Conservation (phyloP, 2,797 vertebrate genomes). For the Schizopygopsis pylzovi region DNA sequence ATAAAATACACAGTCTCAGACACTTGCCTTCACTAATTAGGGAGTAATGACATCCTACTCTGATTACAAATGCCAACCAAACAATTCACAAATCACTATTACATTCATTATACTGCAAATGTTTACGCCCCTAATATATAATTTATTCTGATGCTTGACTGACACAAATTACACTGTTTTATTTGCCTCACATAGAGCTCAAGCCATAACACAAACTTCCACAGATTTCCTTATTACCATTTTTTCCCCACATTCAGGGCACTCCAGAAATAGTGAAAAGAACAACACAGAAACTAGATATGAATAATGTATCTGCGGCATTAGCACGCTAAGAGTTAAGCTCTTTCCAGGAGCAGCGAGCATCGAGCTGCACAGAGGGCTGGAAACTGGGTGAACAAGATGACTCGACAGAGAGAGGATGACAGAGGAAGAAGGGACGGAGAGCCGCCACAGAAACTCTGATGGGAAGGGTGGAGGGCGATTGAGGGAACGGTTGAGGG, state of each 20-base stretch:
- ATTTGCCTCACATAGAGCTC: conserved; percentile 37
- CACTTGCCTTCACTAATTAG: conserved; percentile 60
- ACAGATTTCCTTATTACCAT: conserved; percentile 53
- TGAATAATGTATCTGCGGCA: conserved; percentile 63
- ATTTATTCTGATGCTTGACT: conserved; percentile 42
- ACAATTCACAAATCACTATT: conserved; percentile 35
- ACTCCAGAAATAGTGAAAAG: conserved; percentile 57
- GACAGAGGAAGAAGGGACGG: conserved; percentile 12
- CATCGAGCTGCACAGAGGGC: neutral
- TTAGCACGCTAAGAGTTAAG: conserved; percentile 51
- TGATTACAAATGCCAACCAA: conserved; percentile 44
- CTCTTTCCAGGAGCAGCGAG: conserved; percentile 55
- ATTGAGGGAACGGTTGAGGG: neutral
- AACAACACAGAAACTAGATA: conserved; percentile 55
- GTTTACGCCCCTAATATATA: conserved; percentile 32
- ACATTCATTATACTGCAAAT: conserved; percentile 38
- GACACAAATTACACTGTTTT: conserved; percentile 26
- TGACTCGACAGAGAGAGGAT: conserved; percentile 34
- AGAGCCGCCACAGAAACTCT: neutral
- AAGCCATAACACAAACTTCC: conserved; percentile 44
- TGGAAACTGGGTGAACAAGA: conserved; percentile 47
- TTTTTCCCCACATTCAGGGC: conserved; percentile 26
- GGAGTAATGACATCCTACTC: conserved; percentile 46
- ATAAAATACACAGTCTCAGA: conserved; percentile 34
- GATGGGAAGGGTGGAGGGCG: neutral